A percentile compares a stretch with the other conserved stretches of the same genome.
phyloP scores from a whole-genome alignment of 2,113 vertebrate genomes.

The Actenoides hombroni region DNA sequence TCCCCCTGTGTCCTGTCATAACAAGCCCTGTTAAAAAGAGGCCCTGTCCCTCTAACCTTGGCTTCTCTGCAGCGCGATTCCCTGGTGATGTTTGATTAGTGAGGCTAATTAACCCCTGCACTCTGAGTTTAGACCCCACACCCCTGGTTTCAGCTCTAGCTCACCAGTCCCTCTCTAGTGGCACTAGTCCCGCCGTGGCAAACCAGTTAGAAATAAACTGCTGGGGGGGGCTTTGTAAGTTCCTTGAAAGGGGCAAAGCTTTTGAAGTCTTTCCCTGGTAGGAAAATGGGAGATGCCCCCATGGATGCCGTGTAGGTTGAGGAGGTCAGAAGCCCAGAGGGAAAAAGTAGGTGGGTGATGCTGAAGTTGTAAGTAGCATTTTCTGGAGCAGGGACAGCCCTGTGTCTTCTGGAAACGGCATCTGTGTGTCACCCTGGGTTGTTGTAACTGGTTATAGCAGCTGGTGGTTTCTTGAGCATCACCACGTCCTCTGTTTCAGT shows the following conservation, averaged over 20 bases:
- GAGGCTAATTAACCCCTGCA: not conserved
- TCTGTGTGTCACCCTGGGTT: not conserved
- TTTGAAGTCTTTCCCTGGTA: not conserved
- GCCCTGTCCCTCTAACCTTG: too few species aligned
- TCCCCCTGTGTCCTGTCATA: not conserved
- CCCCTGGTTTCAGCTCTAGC: not conserved
- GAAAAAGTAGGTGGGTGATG: rapidly evolving
- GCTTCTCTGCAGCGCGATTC: too few species aligned
- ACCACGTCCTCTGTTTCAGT: too few species aligned
- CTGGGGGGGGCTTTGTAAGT: not conserved
- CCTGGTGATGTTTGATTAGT: not conserved
- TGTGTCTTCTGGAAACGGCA: not conserved
- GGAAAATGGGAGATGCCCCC: not conserved
- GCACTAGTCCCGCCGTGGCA: not conserved
- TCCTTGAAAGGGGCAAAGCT: not conserved
- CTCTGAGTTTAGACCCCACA: not conserved
- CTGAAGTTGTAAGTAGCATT: not conserved
- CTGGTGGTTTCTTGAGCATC: rapidly evolving
- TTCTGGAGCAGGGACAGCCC: not conserved
- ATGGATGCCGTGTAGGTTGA: rapidly evolving
- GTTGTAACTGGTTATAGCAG: rapidly evolving
- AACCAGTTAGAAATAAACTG: not conserved
- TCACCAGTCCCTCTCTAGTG: not conserved
- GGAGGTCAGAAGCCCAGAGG: not conserved
- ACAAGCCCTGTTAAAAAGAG: not conserved